Base-by-base conservation (phyloP, 2,888 invertebrate genomes). In the Drosophila paranaensis region DNA sequence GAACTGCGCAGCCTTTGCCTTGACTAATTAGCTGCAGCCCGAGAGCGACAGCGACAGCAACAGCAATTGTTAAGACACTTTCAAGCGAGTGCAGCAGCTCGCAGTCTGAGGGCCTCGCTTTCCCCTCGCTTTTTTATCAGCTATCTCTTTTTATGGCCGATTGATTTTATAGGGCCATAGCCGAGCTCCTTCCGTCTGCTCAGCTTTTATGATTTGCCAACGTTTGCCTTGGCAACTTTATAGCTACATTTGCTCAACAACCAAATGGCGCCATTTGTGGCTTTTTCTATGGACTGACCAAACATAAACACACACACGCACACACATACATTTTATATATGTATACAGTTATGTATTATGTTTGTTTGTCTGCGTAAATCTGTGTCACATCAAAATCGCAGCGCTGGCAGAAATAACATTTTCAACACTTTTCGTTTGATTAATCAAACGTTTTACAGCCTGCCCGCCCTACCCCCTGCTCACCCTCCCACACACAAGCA, bases 401-500 rank as follows among this genome's bases (percentile, higher is more conserved):
- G 68, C 63, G 82, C 80, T 87, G 78, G 86, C 82, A 80, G 78
- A 85, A 88, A 88, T 83, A 89, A 76, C 89, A 89, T 89, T 89
- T 86, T 84, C 89, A 89, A 86, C 85, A 86, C 85, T 88, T 89
- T 85, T 78, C 75, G 76, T 88, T 89, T 81, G 86, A 82, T 88
- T 82, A 85, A 87, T 82, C 78, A 82, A 82, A 79, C 69, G 71
- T 71, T 81, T 66, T 72, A 67, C 63, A 74, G 40, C 60, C n/a
- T n/a, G 30, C 33, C 9, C 27, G 30, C 33, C 9, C 27, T 20
- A 20, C 20, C 20, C 20, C 20, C 20, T 1, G 3, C n/a, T 14
- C 14, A 3, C 9, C 40, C 27, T 30, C 30, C 30, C 30, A 30
- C 66, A 20, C 58, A 45, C 66, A 74, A 30, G 43, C 10, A 46